These are phyloP conservation scores for Glaucopsyche alexis DNA, from an alignment of 2,888 invertebrate genomes.

Conservation along the genomic window DNA sequence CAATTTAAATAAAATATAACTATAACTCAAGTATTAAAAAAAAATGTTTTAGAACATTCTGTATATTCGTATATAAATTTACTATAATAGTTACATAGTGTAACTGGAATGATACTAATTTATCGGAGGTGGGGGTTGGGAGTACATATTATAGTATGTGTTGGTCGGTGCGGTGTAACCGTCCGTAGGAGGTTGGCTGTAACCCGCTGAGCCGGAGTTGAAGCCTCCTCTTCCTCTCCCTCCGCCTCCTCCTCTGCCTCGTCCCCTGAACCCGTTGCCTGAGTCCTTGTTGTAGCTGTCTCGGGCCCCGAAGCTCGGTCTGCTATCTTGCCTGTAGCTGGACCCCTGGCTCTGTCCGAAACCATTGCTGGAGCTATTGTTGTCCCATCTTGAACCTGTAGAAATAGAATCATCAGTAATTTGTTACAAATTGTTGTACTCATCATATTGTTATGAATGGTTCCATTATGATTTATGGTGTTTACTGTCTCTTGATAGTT, in stretches of 20 bases:
- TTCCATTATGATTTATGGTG: no score
- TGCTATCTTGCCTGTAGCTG: slow-evolving; percentile 36
- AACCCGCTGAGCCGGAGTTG: slow-evolving; percentile 42
- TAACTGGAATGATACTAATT: slow-evolving; percentile 16
- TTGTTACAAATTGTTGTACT: no score
- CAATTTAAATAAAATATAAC: slow-evolving; percentile 9
- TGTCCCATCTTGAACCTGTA: slow-evolving; percentile 41
- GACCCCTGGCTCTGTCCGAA: slow-evolving; percentile 37
- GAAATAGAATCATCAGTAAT: no score
- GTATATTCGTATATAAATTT: slow-evolving; percentile 27
- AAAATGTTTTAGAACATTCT: neutral
- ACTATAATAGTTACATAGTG: neutral
- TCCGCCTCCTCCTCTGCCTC: slow-evolving; percentile 34
- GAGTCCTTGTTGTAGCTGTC: slow-evolving; percentile 32
- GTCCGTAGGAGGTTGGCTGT: slow-evolving; percentile 33
- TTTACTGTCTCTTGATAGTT: no score
- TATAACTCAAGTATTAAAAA: slow-evolving; percentile 8
- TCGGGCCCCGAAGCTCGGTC: slow-evolving; percentile 36
- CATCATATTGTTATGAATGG: no score
- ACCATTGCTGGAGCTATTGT: slow-evolving; percentile 34
- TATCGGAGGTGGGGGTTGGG: slow-evolving; percentile 53
- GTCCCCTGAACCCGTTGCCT: slow-evolving; percentile 32
- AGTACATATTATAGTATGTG: slow-evolving; percentile 71
- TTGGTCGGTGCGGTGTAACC: slow-evolving; percentile 52
- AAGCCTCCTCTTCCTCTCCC: slow-evolving; percentile 18